Evolutionary conservation across 2,888 invertebrate species (phyloP).

Genomic region (Antheraea assamensis): DNA sequence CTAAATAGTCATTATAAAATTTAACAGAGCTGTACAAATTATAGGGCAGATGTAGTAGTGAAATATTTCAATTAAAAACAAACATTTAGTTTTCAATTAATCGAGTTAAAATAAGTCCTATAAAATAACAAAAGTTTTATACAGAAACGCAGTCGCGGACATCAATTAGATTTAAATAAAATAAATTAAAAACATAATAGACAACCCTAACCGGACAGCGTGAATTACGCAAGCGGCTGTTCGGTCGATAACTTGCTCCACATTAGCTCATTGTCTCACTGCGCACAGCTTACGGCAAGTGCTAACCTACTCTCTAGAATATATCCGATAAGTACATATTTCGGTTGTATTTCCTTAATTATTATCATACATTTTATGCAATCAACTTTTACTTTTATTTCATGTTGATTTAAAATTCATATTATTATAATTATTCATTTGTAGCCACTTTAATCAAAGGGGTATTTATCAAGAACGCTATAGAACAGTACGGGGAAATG

Average conservation of each 20-base stretch:
- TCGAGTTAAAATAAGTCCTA: neutral
- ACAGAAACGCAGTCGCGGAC: neutral
- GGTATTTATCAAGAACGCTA: neutral
- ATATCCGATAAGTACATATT: slow-evolving; percentile 9
- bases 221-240: slow-evolving; percentile 65
- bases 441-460: neutral
- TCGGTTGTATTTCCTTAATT: slow-evolving; percentile 9
- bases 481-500: neutral
- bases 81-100: too few species aligned
- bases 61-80: too few species aligned
- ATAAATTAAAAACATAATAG: slow-evolving; percentile 19
- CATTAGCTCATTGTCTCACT: slow-evolving; percentile 72
- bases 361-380: slow-evolving; percentile 10
- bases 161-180: neutral
- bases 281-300: slow-evolving; percentile 41
- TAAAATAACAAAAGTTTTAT: neutral
- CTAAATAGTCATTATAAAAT: too few species aligned
- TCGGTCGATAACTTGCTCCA: slow-evolving; percentile 71
- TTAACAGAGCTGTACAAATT: too few species aligned
- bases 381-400: slow-evolving; percentile 9
- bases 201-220: slow-evolving; percentile 54
- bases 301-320: slow-evolving; percentile 31
- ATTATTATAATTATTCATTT: slow-evolving; percentile 2
- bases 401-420: neutral
- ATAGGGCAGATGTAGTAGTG: too few species aligned